Base-by-base conservation (phyloP, 2,113 vertebrate genomes). In the Gymnorhina tibicen region DNA sequence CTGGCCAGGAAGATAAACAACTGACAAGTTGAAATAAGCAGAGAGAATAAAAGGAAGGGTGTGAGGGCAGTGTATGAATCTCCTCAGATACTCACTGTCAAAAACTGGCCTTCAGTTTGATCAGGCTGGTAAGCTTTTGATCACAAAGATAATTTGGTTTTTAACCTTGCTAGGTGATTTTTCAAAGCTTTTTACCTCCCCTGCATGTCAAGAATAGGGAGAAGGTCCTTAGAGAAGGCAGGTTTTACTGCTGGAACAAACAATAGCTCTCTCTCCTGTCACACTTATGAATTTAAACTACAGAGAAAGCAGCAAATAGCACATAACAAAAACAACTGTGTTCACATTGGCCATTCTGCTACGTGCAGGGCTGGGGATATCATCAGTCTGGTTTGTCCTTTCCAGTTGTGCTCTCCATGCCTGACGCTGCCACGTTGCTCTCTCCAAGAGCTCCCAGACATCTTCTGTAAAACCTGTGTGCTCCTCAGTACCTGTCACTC, bases 241-340 rank as follows among this genome's bases (percentile, higher is more conserved):
- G 27, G 44, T 86, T 94, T 95, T 95, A 96, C 60, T 17, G 8
- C 78, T 91, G 27, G 62, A 93, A 58, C 70, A 83, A 93, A 73
- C 33, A 77, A 85, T 74, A 97, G 68, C 80, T 95, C 95, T 97
- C 69, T 94, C 76, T 69, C 91, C 75, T 95, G 91, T 49, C 73
- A 91, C 46, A 39, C 89, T 74, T 85, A 70, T 42, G 49, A 80
- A 97, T 63, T 76, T 53, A 81, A 89, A 83, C 64, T 84, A 59
- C 58, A 93, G 91, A 95, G 77, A 81, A 96, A 74, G 74, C 93
- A 92, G 87, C 62, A 92, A 97, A 81, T 52, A 94, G 68, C 11
- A 3, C 76, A 26, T 46, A 97, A 89, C 88, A 96, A 66, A 42
- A 86, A 49, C 21, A 69, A 74, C 50, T 77, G n/a, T 42, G 21